These are phyloP conservation scores for Cossypha niveicapilla DNA, from an alignment of 2,797 vertebrate species.

Conservation along the genomic window DNA sequence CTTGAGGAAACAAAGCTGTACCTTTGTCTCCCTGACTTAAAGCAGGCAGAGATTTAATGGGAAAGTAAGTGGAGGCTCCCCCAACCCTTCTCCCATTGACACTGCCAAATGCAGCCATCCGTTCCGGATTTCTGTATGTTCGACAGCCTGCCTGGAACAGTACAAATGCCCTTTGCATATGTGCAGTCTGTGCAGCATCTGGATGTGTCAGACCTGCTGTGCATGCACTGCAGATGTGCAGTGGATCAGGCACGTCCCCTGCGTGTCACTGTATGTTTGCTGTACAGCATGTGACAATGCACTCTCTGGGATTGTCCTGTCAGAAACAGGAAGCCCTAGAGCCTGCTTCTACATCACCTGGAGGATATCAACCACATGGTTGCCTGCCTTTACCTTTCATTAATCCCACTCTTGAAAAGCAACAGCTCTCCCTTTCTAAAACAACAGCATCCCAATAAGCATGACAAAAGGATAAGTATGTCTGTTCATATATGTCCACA, in stretches of 20 bases:
- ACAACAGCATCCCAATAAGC: background rate
- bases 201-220: background rate
- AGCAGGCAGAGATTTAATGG: constrained; percentile 24
- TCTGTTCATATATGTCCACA: background rate
- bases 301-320: background rate
- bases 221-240: background rate
- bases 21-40: background rate
- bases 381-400: background rate
- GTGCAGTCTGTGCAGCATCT: constrained; percentile 47
- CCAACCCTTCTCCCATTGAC: background rate
- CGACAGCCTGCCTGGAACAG: background rate
- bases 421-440: background rate
- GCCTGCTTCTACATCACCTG: background rate
- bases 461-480: background rate
- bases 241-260: background rate
- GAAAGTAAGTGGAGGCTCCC: background rate
- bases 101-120: background rate
- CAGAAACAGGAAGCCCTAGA: background rate
- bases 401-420: background rate
- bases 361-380: background rate
- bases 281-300: background rate
- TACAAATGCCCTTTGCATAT: constrained; percentile 12
- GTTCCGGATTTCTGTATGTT: background rate
- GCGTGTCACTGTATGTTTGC: background rate
- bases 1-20: constrained; percentile 11